Percentiles rank a stretch among this genome's conserved stretches.
phyloP scores from a whole-genome alignment of 2,113 vertebrate species.

The Solea senegalensis region DNA sequence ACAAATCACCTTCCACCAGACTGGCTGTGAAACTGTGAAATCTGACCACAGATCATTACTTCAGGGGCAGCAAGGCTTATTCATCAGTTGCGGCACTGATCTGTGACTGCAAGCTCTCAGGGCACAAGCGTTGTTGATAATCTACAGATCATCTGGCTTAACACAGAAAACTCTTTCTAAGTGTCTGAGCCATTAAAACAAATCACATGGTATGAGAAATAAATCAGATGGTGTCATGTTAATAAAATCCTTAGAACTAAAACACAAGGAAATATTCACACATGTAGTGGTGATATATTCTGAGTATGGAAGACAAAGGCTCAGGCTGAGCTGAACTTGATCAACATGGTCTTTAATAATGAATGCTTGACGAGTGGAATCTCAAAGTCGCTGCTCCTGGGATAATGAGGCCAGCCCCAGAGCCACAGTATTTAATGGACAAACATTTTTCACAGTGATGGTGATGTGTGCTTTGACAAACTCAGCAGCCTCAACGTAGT shows the following conservation, averaged over 20 bases:
- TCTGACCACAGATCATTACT: constrained; percentile 62
- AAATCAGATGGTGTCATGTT: constrained; percentile 21
- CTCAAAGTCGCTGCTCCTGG: constrained; percentile 70
- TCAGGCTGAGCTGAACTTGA: constrained; percentile 64
- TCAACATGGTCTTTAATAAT: constrained; percentile 80
- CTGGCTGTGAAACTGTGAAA: constrained; percentile 63
- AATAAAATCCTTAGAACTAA: constrained; percentile 2
- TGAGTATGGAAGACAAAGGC: constrained; percentile 49
- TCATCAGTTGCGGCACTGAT: constrained; percentile 54
- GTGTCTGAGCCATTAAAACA: constrained; percentile 45
- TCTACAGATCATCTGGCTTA: constrained; percentile 63
- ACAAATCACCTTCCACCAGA: constrained; percentile 52
- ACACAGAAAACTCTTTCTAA: constrained; percentile 44
- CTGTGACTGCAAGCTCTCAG: constrained; percentile 39
- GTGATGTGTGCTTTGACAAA: constrained; percentile 64
- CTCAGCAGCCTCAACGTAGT: constrained; percentile 18
- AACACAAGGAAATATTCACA: constrained; percentile 8
- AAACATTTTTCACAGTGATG: constrained; percentile 60
- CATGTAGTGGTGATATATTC: constrained; percentile 24
- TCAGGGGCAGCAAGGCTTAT: constrained; percentile 51
- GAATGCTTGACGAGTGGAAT: constrained; percentile 75
- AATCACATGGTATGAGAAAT: constrained; percentile 24
- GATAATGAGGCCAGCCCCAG: constrained; percentile 74
- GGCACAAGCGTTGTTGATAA: constrained; percentile 31
- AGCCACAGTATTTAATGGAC: constrained; percentile 61